A percentile compares a stretch with the other conserved stretches of the same genome.
Conservation (phyloP, 2,113 vertebrate genomes). For the Taurulus bubalis region DNA sequence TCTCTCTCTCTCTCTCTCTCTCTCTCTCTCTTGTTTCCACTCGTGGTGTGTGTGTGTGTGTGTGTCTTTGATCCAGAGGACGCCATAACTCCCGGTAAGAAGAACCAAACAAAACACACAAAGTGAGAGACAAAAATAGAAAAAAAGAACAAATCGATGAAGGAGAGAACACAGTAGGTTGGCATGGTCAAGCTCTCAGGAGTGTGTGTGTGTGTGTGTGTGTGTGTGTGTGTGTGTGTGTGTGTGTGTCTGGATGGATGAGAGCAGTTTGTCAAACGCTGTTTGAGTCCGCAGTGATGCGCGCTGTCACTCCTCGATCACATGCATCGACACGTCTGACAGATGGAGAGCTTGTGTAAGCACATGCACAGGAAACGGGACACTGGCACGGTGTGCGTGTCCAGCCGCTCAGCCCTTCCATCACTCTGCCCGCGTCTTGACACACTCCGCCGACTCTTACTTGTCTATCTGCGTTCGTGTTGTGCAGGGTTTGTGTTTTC, state of each 20-base stretch:
- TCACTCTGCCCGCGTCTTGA: slow-evolving; percentile 27
- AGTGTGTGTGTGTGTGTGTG: not conserved
- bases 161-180: slow-evolving; percentile 28
- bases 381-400: slow-evolving; percentile 1
- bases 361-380: slow-evolving; percentile 2
- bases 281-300: slow-evolving; percentile 13
- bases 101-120: slow-evolving; percentile 40
- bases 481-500: slow-evolving; percentile 49
- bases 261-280: slow-evolving; percentile 11
- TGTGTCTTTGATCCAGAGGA: slow-evolving; percentile 45
- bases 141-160: slow-evolving; percentile 51
- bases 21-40: slow-evolving; percentile 15
- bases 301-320: slow-evolving; percentile 34
- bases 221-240: slow-evolving; percentile 5
- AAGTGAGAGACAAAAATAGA: not conserved
- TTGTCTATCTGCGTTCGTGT: slow-evolving; percentile 10
- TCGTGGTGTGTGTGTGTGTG: not conserved
- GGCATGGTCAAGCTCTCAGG: slow-evolving; percentile 24
- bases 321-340: not conserved
- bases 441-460: slow-evolving; percentile 27
- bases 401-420: not conserved
- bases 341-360: slow-evolving; percentile 2
- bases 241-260: not conserved
- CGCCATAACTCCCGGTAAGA: slow-evolving; percentile 10
- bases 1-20: slow-evolving; percentile 19